These are phyloP conservation scores for Oligia strigilis DNA, from an alignment of 2,888 invertebrate genomes.

Conservation along the genomic window DNA sequence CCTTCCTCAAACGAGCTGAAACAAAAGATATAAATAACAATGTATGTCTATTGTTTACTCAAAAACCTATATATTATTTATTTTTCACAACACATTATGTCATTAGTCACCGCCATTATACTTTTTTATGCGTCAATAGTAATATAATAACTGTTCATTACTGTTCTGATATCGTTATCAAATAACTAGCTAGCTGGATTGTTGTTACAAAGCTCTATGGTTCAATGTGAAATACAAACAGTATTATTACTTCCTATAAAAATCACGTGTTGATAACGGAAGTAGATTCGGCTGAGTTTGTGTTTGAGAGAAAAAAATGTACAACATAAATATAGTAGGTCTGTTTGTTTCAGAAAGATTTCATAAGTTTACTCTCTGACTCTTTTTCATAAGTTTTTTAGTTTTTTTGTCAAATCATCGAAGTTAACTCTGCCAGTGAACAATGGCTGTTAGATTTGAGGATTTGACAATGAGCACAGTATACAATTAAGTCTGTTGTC, in stretches of 20 bases:
- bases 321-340: too few species aligned
- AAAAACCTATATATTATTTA: neutral
- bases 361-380: too few species aligned
- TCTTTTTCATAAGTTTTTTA: too few species aligned
- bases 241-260: neutral
- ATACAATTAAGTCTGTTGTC: too few species aligned
- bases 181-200: neutral
- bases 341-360: too few species aligned
- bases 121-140: constrained; percentile 20
- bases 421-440: too few species aligned
- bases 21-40: constrained; percentile 20
- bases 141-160: neutral
- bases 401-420: too few species aligned
- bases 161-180: constrained; percentile 37
- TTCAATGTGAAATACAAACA: neutral
- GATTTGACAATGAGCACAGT: too few species aligned
- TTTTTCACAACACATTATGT: neutral
- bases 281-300: neutral
- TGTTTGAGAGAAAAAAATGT: neutral
- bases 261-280: neutral
- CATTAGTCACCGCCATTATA: constrained; percentile 23
- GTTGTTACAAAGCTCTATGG: neutral
- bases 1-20: constrained; percentile 5
- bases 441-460: too few species aligned
- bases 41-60: constrained; percentile 10